Evolutionary conservation across 2,797 vertebrate species (phyloP).

Genomic region (Gallinago nigripennis): DNA sequence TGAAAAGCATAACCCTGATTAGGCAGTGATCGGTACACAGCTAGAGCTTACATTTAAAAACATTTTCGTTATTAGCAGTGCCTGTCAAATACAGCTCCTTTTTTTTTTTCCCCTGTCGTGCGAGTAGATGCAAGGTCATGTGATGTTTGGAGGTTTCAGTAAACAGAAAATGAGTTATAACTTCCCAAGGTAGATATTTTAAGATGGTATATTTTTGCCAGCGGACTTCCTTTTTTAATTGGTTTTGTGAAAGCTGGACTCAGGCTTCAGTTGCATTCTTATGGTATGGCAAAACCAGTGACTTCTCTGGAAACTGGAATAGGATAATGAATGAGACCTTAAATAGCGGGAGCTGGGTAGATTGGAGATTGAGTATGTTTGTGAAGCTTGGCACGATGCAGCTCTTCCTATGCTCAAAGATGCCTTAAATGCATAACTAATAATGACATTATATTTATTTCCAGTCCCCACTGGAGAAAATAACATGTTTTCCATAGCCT

Average conservation of each 20-base stretch:
- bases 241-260: not conserved
- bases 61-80: constrained; percentile 69
- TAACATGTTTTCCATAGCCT: not conserved
- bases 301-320: not conserved
- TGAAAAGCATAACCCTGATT: constrained; percentile 83
- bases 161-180: constrained; percentile 44
- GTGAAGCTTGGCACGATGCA: not conserved
- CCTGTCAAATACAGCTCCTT: constrained; percentile 57
- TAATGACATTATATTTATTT: constrained; percentile 14
- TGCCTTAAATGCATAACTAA: not conserved
- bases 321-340: not conserved
- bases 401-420: not conserved
- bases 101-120: not conserved
- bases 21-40: constrained; percentile 70
- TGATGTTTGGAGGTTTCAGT: constrained; percentile 17
- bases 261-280: not conserved
- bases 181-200: not conserved
- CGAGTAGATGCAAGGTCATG: constrained; percentile 50
- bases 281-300: not conserved
- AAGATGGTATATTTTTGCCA: not conserved
- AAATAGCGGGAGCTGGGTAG: not conserved
- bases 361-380: not conserved
- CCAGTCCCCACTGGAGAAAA: constrained; percentile 12
- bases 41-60: constrained; percentile 73
- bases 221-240: not conserved